Evolutionary conservation across 2,113 vertebrate genomes (phyloP).

Genomic region (Glaucidium brasilianum): DNA sequence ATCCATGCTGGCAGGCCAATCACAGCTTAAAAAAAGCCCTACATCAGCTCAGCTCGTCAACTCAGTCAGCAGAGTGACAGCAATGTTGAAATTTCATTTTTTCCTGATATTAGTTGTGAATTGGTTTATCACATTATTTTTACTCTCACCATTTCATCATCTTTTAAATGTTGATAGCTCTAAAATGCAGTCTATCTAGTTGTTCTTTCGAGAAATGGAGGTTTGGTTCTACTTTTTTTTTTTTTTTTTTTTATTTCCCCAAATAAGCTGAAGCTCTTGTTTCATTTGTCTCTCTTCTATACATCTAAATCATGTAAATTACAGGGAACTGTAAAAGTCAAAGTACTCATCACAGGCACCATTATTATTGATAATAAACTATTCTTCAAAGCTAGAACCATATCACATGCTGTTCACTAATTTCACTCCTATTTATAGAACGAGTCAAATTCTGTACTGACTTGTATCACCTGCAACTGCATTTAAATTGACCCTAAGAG

Average conservation of each 20-base stretch:
- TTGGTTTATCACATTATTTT: conserved; percentile 66
- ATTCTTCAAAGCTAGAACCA: not conserved
- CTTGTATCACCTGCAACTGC: not conserved
- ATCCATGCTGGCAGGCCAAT: conserved; percentile 72
- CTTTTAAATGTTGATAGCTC: conserved; percentile 52
- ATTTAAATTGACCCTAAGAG: not conserved
- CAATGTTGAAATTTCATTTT: conserved; percentile 57
- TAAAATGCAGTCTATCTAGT: not conserved
- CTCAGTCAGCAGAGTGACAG: conserved; percentile 56
- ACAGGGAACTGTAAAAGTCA: not conserved
- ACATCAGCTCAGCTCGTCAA: conserved; percentile 16
- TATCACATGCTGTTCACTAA: not conserved
- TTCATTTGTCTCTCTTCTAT: not conserved
- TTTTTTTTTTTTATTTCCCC: not conserved
- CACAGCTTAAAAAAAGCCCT: conserved; percentile 60
- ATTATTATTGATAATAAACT: conserved; percentile 44
- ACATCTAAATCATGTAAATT: conserved; percentile 28
- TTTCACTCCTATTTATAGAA: not conserved
- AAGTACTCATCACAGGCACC: conserved; percentile 7
- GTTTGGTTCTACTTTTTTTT: not conserved
- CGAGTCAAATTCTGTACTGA: not conserved
- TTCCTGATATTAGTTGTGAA: conserved; percentile 59
- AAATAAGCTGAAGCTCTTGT: not conserved
- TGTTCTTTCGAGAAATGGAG: not conserved
- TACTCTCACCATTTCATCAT: not conserved